phyloP scores from a whole-genome alignment of 2,888 invertebrate species.

The Clepsis dumicolana region DNA sequence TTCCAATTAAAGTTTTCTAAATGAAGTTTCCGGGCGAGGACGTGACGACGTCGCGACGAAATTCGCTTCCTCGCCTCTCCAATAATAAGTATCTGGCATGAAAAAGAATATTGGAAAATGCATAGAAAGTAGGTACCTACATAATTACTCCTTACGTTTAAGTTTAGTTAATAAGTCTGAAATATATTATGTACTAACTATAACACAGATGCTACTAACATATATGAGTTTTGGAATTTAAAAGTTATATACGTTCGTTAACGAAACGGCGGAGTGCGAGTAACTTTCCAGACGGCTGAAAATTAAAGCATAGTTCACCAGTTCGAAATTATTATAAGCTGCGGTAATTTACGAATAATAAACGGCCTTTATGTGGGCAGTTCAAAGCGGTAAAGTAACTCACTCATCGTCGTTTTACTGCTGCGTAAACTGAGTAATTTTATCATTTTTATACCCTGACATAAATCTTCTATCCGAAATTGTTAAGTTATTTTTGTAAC shows the following conservation, averaged over 20 bases:
- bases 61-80: slow-evolving; percentile 35
- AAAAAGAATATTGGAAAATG: slow-evolving; percentile 12
- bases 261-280: slow-evolving; percentile 9
- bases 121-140: too few species aligned
- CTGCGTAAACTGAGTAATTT: slow-evolving; percentile 13
- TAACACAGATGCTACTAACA: not conserved
- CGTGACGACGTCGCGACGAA: slow-evolving; percentile 52
- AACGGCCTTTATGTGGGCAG: slow-evolving; percentile 12
- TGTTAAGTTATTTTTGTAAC: not conserved
- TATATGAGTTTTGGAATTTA: slow-evolving; percentile 8
- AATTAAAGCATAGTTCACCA: slow-evolving; percentile 21
- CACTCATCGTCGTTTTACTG: slow-evolving; percentile 7
- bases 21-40: slow-evolving; percentile 59
- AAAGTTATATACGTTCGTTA: slow-evolving; percentile 28
- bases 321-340: slow-evolving; percentile 7
- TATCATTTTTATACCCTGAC: slow-evolving; percentile 11
- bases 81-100: slow-evolving; percentile 11
- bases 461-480: slow-evolving; percentile 1
- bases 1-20: slow-evolving; percentile 76
- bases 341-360: slow-evolving; percentile 17
- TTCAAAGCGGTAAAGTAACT: slow-evolving; percentile 6
- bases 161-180: not conserved
- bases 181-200: not conserved
- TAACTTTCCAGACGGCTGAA: slow-evolving; percentile 30
- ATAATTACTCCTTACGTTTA: not conserved